Evolutionary conservation across 2,888 invertebrate genomes (phyloP), one percentile per base, ranked within the genome.

Genomic region (Andrena bucephala): DNA sequence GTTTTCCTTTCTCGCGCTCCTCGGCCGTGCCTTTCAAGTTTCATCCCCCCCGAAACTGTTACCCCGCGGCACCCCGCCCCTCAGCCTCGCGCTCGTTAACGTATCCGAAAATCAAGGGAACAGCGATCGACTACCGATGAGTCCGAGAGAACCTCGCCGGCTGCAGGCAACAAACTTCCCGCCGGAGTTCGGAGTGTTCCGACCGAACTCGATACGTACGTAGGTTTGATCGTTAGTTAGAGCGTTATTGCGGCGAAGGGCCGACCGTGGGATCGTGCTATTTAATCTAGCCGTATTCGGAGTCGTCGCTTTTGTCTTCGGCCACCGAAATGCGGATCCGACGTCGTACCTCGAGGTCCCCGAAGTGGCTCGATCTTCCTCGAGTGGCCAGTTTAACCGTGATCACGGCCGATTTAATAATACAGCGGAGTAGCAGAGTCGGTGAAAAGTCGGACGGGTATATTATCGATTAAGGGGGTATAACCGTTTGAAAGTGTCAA

Each of bases 71-170:
- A 10, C 29, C 67, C 57, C 63, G 50, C 20, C 5, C 10, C 57
- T 1, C 57, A 0, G 24, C 24, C 72, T n/a, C 31, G 20, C 20
- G 36, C 78, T 84, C 84, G 81, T 87, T 88, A 88, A 78, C 77
- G 82, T 67, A 57, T 16, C 66, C 54, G 62, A 67, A 68, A 67
- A 65, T 63, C 65, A 54, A 36, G 62, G 31, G 67, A 85, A 85
- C 63, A 71, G 27, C 69, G 77, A 83, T 80, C 81, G 82, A 84
- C 88, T 84, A 89, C 85, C 86, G 88, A 89, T 60, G 84, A 66
- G 63, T 70, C 50, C 68, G 29, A 36, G 29, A 16, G 42, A 16
- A 13, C n/a, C 57, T 27, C 36, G 27, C n/a, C 29, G 52, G 68
- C 24, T 13, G 59, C 36, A 62, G 59, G 52, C 74, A 73, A 78